These are phyloP conservation scores for Zelleria hepariella DNA, from an alignment of 2,888 invertebrate genomes.

Conservation along the genomic window DNA sequence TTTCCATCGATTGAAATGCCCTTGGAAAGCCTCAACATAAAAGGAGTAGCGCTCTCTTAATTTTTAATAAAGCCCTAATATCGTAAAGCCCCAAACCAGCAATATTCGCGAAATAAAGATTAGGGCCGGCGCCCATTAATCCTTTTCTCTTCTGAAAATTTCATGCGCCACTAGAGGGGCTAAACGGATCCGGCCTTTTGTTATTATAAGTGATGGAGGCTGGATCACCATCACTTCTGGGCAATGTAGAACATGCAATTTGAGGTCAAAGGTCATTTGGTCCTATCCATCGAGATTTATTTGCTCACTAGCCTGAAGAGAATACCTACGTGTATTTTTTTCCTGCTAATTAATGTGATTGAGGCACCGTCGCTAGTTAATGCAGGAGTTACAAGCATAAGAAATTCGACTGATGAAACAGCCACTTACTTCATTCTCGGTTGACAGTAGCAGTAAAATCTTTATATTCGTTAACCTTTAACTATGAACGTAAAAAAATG, in stretches of 20 bases:
- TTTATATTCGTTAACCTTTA: too few relatives aligned
- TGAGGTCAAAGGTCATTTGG: too few relatives aligned
- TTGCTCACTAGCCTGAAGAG: too few relatives aligned
- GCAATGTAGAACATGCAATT: too few relatives aligned
- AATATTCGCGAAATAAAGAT: constrained; percentile 32
- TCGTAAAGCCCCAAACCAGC: constrained; percentile 18
- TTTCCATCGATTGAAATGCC: background rate
- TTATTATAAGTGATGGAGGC: constrained; percentile 16
- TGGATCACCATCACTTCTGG: background rate
- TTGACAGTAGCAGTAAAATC: too few relatives aligned
- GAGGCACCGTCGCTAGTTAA: background rate
- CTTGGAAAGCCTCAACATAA: background rate
- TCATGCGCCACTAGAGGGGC: constrained; percentile 41
- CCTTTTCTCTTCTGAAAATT: constrained; percentile 35
- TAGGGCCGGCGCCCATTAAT: constrained; percentile 32
- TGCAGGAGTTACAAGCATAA: background rate
- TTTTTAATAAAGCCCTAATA: constrained; percentile 26
- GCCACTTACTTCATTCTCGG: too few relatives aligned
- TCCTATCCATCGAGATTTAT: too few relatives aligned
- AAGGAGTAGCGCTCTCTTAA: constrained; percentile 7
- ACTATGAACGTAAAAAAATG: too few relatives aligned
- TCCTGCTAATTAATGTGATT: background rate
- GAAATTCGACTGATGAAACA: too few relatives aligned
- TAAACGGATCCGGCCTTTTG: constrained; percentile 28
- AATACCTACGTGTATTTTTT: background rate